These are phyloP conservation scores for Regulus satrapa DNA, from an alignment of 2,113 vertebrate genomes.

Conservation along the genomic window DNA sequence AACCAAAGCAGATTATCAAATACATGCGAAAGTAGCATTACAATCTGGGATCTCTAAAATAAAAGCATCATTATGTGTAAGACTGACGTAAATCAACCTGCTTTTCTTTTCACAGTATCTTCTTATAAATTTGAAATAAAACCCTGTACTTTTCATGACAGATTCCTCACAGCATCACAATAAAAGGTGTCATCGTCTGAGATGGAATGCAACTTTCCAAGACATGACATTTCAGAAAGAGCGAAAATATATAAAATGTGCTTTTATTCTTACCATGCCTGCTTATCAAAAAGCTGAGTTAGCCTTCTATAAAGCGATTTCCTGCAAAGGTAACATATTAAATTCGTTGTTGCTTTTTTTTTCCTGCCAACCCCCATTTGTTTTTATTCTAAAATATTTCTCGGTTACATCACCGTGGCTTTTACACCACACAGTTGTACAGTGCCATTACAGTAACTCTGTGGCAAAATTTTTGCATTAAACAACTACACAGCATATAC, in stretches of 20 bases:
- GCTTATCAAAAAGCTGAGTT: background rate
- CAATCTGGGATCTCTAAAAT: background rate
- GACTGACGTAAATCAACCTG: background rate
- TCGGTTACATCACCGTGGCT: background rate
- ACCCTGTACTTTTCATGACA: background rate
- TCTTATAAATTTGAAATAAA: background rate
- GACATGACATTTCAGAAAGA: background rate
- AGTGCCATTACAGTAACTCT: background rate
- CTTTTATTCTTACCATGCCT: conserved; percentile 43
- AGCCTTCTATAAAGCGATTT: background rate
- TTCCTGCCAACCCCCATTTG: background rate
- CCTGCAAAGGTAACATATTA: background rate
- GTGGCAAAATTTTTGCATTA: background rate
- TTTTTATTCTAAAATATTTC: background rate
- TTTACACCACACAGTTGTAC: background rate
- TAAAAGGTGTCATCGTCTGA: background rate
- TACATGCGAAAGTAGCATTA: background rate
- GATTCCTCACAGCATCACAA: background rate
- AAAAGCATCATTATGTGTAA: background rate
- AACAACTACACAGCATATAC: background rate
- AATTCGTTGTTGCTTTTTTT: rapidly evolving
- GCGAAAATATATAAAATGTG: background rate
- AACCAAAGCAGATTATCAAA: background rate
- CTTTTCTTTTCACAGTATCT: background rate
- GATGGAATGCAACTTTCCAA: background rate